Evolutionary conservation across 2,113 vertebrate genomes (phyloP).

Genomic region (Rhabdomys dilectus): DNA sequence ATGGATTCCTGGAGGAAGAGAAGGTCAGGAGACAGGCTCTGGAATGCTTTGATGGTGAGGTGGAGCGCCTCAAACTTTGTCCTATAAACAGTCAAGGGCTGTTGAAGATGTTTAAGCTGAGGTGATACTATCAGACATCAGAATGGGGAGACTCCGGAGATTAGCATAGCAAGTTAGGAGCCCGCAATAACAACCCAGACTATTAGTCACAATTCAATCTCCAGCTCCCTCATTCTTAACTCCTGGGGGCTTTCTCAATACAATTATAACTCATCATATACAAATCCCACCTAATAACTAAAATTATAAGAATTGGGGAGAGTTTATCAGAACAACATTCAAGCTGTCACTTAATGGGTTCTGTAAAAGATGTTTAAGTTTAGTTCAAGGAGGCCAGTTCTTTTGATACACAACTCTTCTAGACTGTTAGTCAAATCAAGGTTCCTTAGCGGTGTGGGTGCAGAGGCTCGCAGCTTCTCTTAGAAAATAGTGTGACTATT

Average conservation of each 20-base stretch:
- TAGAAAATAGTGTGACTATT: neutral
- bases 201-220: neutral
- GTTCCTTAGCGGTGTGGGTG: neutral
- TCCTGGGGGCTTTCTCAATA: neutral
- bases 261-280: neutral
- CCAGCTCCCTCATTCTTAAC: neutral
- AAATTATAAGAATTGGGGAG: neutral
- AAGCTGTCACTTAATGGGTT: neutral
- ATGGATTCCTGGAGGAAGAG: neutral
- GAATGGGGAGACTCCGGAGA: neutral
- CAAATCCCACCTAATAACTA: neutral
- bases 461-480: neutral
- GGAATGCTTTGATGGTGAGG: constrained; percentile 35
- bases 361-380: neutral
- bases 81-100: neutral
- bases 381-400: neutral
- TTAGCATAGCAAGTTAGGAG: neutral
- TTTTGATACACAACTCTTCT: neutral
- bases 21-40: neutral
- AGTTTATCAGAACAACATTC: neutral
- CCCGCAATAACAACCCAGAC: neutral
- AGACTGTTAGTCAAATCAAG: neutral
- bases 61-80: constrained; percentile 1
- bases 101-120: neutral
- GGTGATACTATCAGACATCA: neutral